Conservation (phyloP, 2,113 vertebrate genomes). For the Caretta caretta region DNA sequence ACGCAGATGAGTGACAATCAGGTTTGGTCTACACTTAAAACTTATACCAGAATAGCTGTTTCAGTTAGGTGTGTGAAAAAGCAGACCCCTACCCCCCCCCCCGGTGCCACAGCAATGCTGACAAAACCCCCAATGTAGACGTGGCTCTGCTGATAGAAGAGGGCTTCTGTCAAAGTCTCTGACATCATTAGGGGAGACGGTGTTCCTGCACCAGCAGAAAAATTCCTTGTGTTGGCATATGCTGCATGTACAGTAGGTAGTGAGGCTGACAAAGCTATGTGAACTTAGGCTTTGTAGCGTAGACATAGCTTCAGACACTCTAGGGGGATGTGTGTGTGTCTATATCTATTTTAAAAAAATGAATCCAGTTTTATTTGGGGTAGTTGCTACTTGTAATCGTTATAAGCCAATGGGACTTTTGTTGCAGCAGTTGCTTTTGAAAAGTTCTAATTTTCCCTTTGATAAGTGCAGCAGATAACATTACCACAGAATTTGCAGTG, state of each 20-base stretch:
- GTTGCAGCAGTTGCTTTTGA: not conserved
- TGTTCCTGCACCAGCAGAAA: not conserved
- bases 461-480: not conserved
- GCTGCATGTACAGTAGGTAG: not conserved
- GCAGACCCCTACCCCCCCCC: too few relatives aligned
- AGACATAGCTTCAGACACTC: not conserved
- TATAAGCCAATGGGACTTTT: not conserved
- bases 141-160: not conserved
- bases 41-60: not conserved
- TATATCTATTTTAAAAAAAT: not conserved
- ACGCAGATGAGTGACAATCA: not conserved
- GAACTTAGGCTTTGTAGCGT: not conserved
- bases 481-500: not conserved
- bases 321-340: not conserved
- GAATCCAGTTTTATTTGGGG: not conserved
- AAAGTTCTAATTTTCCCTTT: not conserved
- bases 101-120: not conserved
- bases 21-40: not conserved
- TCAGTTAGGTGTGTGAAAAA: not conserved
- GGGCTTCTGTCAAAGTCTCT: not conserved
- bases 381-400: not conserved
- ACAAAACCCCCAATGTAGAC: not conserved
- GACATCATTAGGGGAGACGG: not conserved
- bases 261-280: not conserved
- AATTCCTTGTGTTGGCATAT: not conserved